Evolutionary conservation across 1,140 invertebrate species (phyloP), one percentile per base, ranked within the genome.

Genomic region (Brachionus manjavacas): DNA sequence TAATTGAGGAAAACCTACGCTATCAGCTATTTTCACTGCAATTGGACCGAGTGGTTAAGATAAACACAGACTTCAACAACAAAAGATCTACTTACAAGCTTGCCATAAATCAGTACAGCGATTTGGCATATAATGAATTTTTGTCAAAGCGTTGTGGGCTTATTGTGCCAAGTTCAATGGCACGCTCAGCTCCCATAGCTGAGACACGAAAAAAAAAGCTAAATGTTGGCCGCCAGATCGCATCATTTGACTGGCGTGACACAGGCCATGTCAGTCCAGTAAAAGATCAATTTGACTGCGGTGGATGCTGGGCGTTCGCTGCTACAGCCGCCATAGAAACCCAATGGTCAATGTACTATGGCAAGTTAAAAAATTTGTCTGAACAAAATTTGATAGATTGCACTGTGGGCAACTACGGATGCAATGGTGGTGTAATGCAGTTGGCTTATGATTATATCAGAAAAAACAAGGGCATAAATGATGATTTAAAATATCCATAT

Each of bases 161-260:
- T 0, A 41, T 72, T 11, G 16, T 41, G 35, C 31, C 68, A 39
- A 72, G 14, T 16, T 39, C 68, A n/a, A 16, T 41, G 11, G 11
- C 39, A 72, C 11, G 41, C 20, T 76, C 72, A 74, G 16, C 1
- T 76, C 16, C 72, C 3, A 4, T 49, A 12, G 23, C 41, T 20
- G 20, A 25, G 8, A 39, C 28, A 72, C 20, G 20, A 76, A 76
- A 76, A 35, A 25, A 46, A 23, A 76, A 49, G 25, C 6, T 25
- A 25, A 76, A 49, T 7, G 16, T 25, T n/a, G 41, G 41, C 12
- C 28, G 68, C 25, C 72, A 76, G 49, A 49, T 76, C 2, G 41
- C 43, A 20, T 25, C 31, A 64, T 68, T 84, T 49, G 95, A 98
- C 90, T 98, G 96, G 96, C 93, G 96, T 86, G 88, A 97, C 1